Evolutionary conservation across 2,113 vertebrate species (phyloP).

Genomic region (Heteronetta atricapilla): DNA sequence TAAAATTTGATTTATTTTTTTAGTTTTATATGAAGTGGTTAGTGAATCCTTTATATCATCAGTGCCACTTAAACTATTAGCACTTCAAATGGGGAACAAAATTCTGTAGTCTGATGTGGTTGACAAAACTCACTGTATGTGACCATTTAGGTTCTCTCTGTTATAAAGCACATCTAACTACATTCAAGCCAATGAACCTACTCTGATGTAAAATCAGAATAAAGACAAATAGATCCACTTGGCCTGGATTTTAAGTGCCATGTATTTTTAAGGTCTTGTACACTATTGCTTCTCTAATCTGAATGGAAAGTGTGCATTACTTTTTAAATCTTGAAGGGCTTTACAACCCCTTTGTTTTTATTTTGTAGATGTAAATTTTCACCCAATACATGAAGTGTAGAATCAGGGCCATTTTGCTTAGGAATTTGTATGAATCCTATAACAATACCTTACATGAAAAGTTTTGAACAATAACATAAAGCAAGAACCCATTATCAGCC

Average conservation of each 20-base stretch:
- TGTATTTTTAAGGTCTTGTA: neutral
- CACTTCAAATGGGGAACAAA: neutral
- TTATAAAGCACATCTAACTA: neutral
- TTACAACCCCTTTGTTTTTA: neutral
- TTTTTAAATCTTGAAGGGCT: neutral
- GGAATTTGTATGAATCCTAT: neutral
- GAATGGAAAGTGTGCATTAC: neutral
- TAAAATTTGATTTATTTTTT: neutral
- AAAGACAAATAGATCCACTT: neutral
- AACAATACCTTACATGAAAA: neutral
- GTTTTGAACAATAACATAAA: neutral
- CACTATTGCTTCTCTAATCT: neutral
- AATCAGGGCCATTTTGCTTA: neutral
- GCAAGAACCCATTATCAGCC: neutral
- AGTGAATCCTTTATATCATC: neutral
- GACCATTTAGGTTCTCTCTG: neutral
- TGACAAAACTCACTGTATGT: neutral
- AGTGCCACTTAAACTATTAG: neutral
- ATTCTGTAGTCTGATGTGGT: neutral
- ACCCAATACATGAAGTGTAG: neutral
- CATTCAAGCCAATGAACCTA: neutral
- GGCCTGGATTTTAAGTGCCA: neutral
- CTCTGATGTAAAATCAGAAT: neutral
- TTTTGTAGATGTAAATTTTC: neutral
- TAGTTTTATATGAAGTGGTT: neutral